Base-by-base conservation (phyloP, 2,888 invertebrate species). In the Onthophagus sagittarius region DNA sequence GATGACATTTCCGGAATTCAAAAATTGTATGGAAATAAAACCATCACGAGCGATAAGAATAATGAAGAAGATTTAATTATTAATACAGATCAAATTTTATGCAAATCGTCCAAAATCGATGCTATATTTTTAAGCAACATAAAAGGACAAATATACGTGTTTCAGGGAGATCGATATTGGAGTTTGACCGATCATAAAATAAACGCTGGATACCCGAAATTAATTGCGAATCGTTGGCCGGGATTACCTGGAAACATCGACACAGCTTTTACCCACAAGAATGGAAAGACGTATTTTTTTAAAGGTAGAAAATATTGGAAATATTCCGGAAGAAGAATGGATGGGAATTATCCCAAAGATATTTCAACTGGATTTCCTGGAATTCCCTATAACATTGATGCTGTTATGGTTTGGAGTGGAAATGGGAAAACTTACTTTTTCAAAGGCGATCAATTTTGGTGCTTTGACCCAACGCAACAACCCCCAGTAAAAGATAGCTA, bases 341-440 rank as follows among this genome's bases (percentile, higher is more conserved):
- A 97, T 82, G 93, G 93, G 1, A 92, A 91, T 1, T 98, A 98
- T 83, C 98, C 98, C 6, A 96, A 96, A 82, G 91, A 93, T 78
- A 97, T 99, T 74, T 92, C 93, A 75, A 94, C 95, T 84, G 98
- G 98, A 62, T 98, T 99, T 84, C 94, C 94, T 4, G 98, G 98
- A 7, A 94, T 98, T 76, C 98, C 99, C 0, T 93, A 96, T 84
- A 92, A 96, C 83, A 83, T 94, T n/a, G 97, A 98, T 82, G 95
- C 98, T 0, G 97, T 96, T 0, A 90, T 98, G 81, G 96, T 98
- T 2, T 98, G 98, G 97, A 94, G 96, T 74, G 97, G 97, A 73
- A 98, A 99, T 83, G 97, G 97, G 78, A 97, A 97, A 85, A 96
- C 97, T 74, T 98, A 98, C 86, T 97, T 98, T 89, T 96, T 95